A percentile compares a stretch with the other conserved stretches of the same genome.
Conservation (phyloP, 2,113 vertebrate genomes). For the Apeltes quadracus region DNA sequence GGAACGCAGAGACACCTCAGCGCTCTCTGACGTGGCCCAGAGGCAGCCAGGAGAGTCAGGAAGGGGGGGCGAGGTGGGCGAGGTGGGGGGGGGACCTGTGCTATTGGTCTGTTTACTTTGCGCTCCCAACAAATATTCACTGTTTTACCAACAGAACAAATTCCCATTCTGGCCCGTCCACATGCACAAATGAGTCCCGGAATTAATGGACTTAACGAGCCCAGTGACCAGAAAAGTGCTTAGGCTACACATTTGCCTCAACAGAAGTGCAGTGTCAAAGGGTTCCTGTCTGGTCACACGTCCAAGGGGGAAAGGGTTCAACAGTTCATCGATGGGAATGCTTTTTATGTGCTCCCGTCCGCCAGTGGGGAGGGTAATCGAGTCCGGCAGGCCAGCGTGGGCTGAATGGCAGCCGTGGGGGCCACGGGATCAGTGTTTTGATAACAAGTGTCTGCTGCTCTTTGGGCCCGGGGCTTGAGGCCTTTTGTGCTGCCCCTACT, state of each 20-base stretch:
- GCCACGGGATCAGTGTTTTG: slow-evolving; percentile 82
- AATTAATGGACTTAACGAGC: slow-evolving; percentile 84
- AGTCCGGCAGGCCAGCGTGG: slow-evolving; percentile 70
- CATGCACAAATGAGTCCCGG: slow-evolving; percentile 81
- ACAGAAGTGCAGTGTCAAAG: slow-evolving; percentile 82
- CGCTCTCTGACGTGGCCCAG: slow-evolving; percentile 21
- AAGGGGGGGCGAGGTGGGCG: slow-evolving; percentile 23
- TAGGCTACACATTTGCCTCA: slow-evolving; percentile 78
- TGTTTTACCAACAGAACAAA: slow-evolving; percentile 85
- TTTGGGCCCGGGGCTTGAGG: slow-evolving; percentile 75
- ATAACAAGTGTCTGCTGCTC: slow-evolving; percentile 84
- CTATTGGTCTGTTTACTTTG: slow-evolving; percentile 76
- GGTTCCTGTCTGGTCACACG: slow-evolving; percentile 82
- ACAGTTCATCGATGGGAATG: slow-evolving; percentile 83
- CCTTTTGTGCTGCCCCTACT: slow-evolving; percentile 77
- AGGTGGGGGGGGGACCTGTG: slow-evolving; percentile 54
- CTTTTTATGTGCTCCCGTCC: slow-evolving; percentile 82
- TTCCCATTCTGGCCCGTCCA: slow-evolving; percentile 79
- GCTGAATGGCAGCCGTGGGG: slow-evolving; percentile 72
- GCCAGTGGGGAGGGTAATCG: slow-evolving; percentile 76
- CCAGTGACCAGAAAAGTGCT: slow-evolving; percentile 82
- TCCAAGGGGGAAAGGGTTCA: slow-evolving; percentile 81
- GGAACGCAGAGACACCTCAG: slow-evolving; percentile 22
- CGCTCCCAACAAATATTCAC: slow-evolving; percentile 78
- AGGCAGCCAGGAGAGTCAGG: slow-evolving; percentile 52